Base-by-base conservation (phyloP, 2,888 invertebrate genomes). In the Crocallis elinguaria region DNA sequence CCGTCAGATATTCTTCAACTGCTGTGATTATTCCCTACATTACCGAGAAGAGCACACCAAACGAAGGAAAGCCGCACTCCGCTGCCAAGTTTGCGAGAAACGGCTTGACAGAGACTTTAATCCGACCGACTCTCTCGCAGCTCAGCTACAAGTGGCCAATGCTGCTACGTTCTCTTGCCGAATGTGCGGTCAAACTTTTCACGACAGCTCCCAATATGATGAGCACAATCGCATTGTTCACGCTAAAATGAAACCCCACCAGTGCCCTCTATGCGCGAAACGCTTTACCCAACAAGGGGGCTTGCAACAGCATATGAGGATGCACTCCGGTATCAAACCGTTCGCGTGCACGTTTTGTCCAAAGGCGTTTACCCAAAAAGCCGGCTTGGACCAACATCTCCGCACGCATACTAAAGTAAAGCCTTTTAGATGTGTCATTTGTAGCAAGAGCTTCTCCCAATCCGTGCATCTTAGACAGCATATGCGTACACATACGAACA, bases 11-110 rank as follows among this genome's bases (percentile, higher is more conserved):
- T 92, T 90, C 71, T 85, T 85, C 62, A 86, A 87, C 59, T 92
- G 92, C 66, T 92, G 92, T 66, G 87, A 89, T 57, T 92, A 90
- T 57, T 92, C 92, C 1, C 62, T 86, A 2, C 92, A 92, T 53
- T 89, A 90, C 57, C 79, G 89, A 30, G 87, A 89, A 49, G 87
- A 89, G 44, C 92, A 92, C 60, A 90, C 92, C 6, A 92, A 90
- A 60, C 70, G 91, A 25, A 81, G 89, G 1, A 91, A 91, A 62
- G 84, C 90, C 0, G 86, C 88, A 0, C 66, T 91, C 3, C 82
- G 92, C 2, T 92, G 92, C 59, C 92, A 92, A 74, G 90, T 92
- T 2, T 92, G 92, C 64, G 92, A 92, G 66, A 87, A 88, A 64
- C 77, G 83, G 0, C 77, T 92, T 29, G 89, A 92, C 53, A 72